Percentiles rank a stretch among this genome's conserved stretches.
Evolutionary conservation across 1,140 invertebrate species (phyloP).

Genomic region (Propsilocerus akamusi): DNA sequence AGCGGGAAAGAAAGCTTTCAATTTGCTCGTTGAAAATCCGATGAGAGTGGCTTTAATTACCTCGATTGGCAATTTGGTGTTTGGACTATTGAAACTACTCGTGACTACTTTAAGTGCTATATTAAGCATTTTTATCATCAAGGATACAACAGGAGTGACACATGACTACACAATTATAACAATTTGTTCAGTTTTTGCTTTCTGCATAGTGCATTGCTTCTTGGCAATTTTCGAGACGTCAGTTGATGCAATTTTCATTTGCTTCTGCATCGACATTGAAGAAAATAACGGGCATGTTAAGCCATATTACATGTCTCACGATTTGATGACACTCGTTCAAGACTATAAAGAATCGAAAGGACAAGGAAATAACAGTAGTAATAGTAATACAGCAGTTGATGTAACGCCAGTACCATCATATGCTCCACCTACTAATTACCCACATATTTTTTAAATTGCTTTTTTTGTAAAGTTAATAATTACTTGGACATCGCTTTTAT

Average conservation of each 20-base stretch:
- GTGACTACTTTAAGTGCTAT: too few relatives aligned
- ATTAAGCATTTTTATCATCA: too few relatives aligned
- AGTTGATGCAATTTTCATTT: constrained; percentile 65
- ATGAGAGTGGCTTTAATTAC: neutral
- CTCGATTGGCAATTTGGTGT: neutral
- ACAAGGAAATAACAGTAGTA: too few relatives aligned
- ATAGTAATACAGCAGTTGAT: too few relatives aligned
- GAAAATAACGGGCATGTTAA: constrained; percentile 50
- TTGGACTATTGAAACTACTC: too few relatives aligned
- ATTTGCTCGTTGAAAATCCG: neutral
- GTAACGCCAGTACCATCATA: too few relatives aligned
- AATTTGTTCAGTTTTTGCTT: constrained; percentile 55
- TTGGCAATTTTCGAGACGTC: constrained; percentile 70
- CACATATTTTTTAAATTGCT: too few relatives aligned
- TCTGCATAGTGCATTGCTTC: constrained; percentile 53
- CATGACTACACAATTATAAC: too few relatives aligned
- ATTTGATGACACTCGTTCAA: constrained; percentile 50
- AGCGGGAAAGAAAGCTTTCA: neutral
- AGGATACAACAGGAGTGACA: too few relatives aligned
- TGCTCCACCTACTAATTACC: too few relatives aligned
- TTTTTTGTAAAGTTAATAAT: too few relatives aligned
- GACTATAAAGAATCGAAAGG: constrained; percentile 46
- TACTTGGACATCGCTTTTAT: too few relatives aligned
- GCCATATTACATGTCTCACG: constrained; percentile 57
- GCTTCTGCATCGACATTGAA: constrained; percentile 62